A percentile compares a stretch with the other conserved stretches of the same genome.
These are phyloP conservation scores for Drosophila monieri DNA, from an alignment of 2,888 invertebrate species.

Conservation along the genomic window DNA sequence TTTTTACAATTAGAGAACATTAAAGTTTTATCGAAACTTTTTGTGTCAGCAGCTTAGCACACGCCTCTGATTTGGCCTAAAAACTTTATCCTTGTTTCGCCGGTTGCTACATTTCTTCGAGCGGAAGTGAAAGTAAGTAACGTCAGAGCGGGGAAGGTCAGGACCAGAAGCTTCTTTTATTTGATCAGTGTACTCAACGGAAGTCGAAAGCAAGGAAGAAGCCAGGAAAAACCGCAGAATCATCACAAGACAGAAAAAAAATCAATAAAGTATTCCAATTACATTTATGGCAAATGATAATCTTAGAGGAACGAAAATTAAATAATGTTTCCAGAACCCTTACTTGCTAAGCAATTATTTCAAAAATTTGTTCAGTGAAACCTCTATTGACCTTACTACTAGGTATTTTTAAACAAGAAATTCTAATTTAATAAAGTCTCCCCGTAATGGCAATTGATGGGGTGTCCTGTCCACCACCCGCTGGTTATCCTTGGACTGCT, in stretches of 20 bases:
- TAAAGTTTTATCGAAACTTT: slow-evolving; percentile 69
- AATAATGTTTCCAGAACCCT: neutral
- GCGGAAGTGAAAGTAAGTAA: slow-evolving; percentile 21
- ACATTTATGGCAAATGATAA: slow-evolving; percentile 23
- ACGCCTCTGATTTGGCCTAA: slow-evolving; percentile 35
- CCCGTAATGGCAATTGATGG: slow-evolving; percentile 26
- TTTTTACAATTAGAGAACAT: slow-evolving; percentile 68
- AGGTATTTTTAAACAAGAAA: neutral
- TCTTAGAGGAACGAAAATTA: neutral
- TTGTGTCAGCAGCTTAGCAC: slow-evolving; percentile 51
- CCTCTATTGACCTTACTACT: neutral
- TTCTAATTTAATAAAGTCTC: neutral
- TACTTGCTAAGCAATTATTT: neutral
- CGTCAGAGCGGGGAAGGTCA: slow-evolving; percentile 9
- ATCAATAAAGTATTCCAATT: slow-evolving; percentile 41
- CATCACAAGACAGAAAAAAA: slow-evolving; percentile 7
- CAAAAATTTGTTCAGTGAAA: neutral
- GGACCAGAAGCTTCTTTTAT: slow-evolving; percentile 19
- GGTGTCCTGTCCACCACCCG: neutral
- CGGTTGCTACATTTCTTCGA: slow-evolving; percentile 9
- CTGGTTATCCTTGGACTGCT: slow-evolving; percentile 55
- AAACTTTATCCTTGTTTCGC: slow-evolving; percentile 12
- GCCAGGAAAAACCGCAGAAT: slow-evolving; percentile 34
- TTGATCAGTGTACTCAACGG: slow-evolving; percentile 30
- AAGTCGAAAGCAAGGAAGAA: slow-evolving; percentile 25